Conservation (phyloP, 35 echinoderm and acorn worm genomes). For the Hemicentrotus pulcherrimus region DNA sequence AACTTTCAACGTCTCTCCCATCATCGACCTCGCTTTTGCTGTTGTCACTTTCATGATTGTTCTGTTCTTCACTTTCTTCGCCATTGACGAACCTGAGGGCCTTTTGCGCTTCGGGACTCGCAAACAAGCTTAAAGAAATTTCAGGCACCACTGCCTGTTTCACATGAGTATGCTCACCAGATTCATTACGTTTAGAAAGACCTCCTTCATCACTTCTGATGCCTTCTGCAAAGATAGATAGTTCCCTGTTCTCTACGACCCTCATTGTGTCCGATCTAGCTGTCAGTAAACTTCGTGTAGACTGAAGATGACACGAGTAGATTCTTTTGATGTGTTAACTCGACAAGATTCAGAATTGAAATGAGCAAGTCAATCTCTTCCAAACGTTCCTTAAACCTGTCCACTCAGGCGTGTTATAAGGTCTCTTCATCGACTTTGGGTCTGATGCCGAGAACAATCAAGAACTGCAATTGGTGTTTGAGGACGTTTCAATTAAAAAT, state of each 20-base stretch:
- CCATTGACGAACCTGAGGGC: slow-evolving; percentile 16
- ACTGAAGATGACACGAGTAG: neutral
- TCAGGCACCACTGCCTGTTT: neutral
- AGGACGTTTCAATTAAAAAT: no score
- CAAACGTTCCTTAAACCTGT: neutral
- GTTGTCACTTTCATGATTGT: neutral
- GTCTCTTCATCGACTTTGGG: neutral
- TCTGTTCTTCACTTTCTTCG: neutral
- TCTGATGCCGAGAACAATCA: neutral
- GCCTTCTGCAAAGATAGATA: neutral
- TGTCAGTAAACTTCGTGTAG: neutral
- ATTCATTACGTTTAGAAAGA: neutral
- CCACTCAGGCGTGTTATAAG: neutral
- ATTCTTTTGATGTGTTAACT: neutral
- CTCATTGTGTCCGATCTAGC: neutral
- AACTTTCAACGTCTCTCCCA: neutral
- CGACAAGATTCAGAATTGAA: neutral
- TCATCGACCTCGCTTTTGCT: neutral
- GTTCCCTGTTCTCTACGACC: neutral
- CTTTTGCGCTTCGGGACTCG: slow-evolving; percentile 23
- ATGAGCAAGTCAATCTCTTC: neutral
- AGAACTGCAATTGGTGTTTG: neutral
- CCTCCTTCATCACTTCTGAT: neutral
- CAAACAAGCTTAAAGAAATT: slow-evolving; percentile 19
- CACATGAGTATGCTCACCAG: neutral